These are phyloP conservation scores for Gavialis gangeticus DNA, from an alignment of 2,113 vertebrate genomes.

Conservation along the genomic window DNA sequence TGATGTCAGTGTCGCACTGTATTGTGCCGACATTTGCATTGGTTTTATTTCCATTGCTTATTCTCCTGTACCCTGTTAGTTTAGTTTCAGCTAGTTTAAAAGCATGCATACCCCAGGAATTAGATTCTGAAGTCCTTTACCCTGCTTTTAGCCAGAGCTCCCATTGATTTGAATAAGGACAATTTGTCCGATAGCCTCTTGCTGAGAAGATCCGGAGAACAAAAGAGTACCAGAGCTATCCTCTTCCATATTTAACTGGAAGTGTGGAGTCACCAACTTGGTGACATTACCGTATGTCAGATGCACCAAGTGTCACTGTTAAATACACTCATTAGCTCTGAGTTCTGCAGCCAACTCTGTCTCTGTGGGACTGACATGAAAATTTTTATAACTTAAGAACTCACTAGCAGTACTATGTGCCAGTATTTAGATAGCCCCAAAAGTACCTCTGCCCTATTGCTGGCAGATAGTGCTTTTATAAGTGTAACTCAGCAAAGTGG, in stretches of 20 bases:
- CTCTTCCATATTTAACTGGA: conserved; percentile 3
- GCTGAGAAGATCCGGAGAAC: background rate
- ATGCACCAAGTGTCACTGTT: background rate
- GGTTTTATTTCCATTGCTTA: conserved; percentile 62
- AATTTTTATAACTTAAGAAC: background rate
- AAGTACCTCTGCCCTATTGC: background rate
- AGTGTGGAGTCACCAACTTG: background rate
- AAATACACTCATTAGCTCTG: background rate
- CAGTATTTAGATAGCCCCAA: fast-evolving
- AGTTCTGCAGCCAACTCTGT: background rate
- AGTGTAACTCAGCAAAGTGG: background rate
- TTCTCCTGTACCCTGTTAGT: conserved; percentile 63
- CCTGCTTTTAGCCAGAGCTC: background rate
- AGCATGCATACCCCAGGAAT: background rate
- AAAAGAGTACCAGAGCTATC: background rate
- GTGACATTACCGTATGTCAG: fast-evolving
- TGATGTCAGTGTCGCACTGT: conserved; percentile 62
- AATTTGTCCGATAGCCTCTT: background rate
- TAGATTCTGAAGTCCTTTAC: background rate
- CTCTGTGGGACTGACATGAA: background rate
- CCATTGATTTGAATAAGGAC: background rate
- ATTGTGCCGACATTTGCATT: conserved; percentile 60
- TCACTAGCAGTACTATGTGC: fast-evolving
- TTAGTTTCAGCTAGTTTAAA: conserved; percentile 42
- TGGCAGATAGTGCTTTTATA: background rate